A percentile compares a stretch with the other conserved stretches of the same genome.
Conservation (phyloP, 37 sponge, comb jelly and placozoan species). For the Tethya wilhelma region DNA sequence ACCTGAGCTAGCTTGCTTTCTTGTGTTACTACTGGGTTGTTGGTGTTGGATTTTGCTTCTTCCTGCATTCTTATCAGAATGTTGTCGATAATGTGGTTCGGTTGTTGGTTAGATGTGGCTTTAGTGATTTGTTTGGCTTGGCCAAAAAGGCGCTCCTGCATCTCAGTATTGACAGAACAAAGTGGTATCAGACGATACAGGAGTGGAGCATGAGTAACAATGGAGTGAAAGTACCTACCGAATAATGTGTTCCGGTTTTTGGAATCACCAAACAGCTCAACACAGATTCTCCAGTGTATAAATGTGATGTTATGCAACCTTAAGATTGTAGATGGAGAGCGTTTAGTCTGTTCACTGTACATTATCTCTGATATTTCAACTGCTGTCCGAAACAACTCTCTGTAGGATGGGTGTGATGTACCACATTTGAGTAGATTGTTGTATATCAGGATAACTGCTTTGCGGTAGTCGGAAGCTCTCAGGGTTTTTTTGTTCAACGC, state of each 20-base stretch:
- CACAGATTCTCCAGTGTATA: constrained; percentile 15
- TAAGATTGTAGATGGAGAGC: background rate
- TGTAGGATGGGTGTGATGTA: background rate
- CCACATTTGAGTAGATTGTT: background rate
- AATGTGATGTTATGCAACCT: constrained; percentile 15
- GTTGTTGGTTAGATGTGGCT: constrained; percentile 4
- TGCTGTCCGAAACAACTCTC: constrained; percentile 4
- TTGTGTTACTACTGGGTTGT: background rate
- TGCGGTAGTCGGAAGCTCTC: constrained; percentile 15
- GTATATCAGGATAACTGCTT: constrained; percentile 13
- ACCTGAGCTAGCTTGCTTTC: background rate
- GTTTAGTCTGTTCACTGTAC: constrained; percentile 8
- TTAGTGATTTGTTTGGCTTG: constrained; percentile 25
- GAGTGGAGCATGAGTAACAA: constrained; percentile 15
- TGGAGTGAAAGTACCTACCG: constrained; percentile 24
- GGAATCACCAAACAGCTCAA: background rate
- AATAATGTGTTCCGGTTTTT: background rate
- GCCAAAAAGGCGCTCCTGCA: constrained; percentile 23
- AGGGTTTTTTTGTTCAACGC: constrained; percentile 16
- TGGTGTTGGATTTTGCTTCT: background rate
- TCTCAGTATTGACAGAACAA: constrained; percentile 20
- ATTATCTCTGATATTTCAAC: constrained; percentile 9
- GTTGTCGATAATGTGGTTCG: constrained; percentile 21
- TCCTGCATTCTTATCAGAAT: background rate
- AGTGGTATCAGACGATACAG: background rate